These are phyloP conservation scores for Porites evermanni DNA, from an alignment of 92 coral and sea anemone genomes.

Conservation along the genomic window DNA sequence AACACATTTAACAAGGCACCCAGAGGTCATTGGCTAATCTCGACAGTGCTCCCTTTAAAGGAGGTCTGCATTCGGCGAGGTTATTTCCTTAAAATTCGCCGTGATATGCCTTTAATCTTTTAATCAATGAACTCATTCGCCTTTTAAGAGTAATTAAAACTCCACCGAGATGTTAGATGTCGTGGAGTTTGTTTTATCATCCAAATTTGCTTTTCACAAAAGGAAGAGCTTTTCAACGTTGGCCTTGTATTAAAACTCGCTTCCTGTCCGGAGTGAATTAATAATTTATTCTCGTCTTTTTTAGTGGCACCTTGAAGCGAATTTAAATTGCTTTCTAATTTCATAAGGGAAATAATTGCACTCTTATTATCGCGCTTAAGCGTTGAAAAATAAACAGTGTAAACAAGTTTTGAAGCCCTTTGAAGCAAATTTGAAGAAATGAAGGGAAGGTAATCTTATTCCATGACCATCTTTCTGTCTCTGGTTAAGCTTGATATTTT, in stretches of 20 bases:
- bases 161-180: constrained; percentile 48
- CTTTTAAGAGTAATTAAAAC: constrained; percentile 89
- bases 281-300: constrained; percentile 66
- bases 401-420: constrained; percentile 48
- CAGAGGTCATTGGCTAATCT: constrained; percentile 7
- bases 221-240: constrained; percentile 76
- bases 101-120: constrained; percentile 79
- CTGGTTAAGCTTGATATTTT: not conserved
- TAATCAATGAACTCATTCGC: constrained; percentile 74
- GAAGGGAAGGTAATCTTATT: not conserved
- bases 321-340: constrained; percentile 92
- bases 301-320: constrained; percentile 82
- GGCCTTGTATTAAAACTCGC: constrained; percentile 78
- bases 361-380: constrained; percentile 76
- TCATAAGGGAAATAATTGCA: constrained; percentile 88
- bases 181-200: constrained; percentile 54
- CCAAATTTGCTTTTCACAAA: constrained; percentile 66
- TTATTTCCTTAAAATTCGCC: constrained; percentile 65
- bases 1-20: constrained; percentile 28
- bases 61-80: constrained; percentile 36
- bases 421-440: constrained; percentile 38
- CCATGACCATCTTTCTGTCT: constrained; percentile 13
- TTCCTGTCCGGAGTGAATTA: constrained; percentile 75
- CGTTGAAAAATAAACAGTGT: constrained; percentile 71
- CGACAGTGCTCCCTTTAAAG: not conserved